Base-by-base conservation (phyloP, 2,888 invertebrate species). In the Diaperis boleti region DNA sequence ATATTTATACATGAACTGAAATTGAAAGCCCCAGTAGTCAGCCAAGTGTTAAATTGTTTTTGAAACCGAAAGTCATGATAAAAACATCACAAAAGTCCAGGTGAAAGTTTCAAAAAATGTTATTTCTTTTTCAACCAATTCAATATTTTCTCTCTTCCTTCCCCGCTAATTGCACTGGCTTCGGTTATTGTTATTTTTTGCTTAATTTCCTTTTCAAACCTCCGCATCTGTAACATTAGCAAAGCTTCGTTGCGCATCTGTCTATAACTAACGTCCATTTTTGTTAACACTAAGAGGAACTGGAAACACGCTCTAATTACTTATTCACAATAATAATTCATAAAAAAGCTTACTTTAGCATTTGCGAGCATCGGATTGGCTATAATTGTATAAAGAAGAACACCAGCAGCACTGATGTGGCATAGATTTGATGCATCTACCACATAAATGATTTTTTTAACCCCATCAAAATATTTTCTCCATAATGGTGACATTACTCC, bases 181-280 rank as follows among this genome's bases (percentile, higher is more conserved):
- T 94, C 93, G 1, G 91, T 82, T 31, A 93, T 85, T 1, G 84
- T 85, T 0, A 92, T 86, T 15, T 87, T 84, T 73, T 90, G 91
- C 1, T 82, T 82, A 7, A 91, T 85, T 81, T 94, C 91, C 17
- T 84, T 84, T 69, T 89, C 85, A 14, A 94, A 82, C 39, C 91
- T 86, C 4, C 85, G 84, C 80, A 90, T 87, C 79, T 94, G 92
- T 66, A 94, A 82, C 91, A 94, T 94, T 1, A 94, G 82, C 17
- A 94, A 80, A 0, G 93, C 92, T 76, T 94, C 93, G 77, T 94
- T 94, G 45, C 93, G 84, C 92, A 94, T 93, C 76, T 94, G 94
- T 7, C 92, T 84, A 79, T 94, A 93, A 3, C 93, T 92, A 0
- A 91, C 88, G 73, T 94, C 94, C 91, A 92, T 93, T 83, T 94